Evolutionary conservation across 2,797 vertebrate species (phyloP).

Genomic region (Sebastiscus albofasciatus): DNA sequence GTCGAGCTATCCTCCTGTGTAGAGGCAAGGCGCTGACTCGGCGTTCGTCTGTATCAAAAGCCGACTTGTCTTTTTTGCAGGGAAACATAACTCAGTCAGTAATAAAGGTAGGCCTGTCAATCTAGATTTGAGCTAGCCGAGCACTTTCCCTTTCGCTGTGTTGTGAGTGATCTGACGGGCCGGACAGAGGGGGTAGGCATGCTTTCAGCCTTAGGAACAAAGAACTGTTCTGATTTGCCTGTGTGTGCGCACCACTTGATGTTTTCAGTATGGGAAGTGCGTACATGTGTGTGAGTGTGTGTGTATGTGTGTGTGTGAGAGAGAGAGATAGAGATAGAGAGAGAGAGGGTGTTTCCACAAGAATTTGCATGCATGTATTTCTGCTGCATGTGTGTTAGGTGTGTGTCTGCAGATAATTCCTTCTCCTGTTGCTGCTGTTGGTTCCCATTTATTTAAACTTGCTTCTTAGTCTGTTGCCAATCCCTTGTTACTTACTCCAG

Average conservation of each 20-base stretch:
- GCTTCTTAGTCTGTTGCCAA: slow-evolving; percentile 25
- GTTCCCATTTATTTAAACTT: slow-evolving; percentile 44
- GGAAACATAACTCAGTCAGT: slow-evolving; percentile 81
- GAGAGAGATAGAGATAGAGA: not conserved
- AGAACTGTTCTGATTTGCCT: slow-evolving; percentile 55
- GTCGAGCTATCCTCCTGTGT: slow-evolving; percentile 63
- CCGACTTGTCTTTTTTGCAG: slow-evolving; percentile 69
- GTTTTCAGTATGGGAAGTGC: slow-evolving; percentile 46
- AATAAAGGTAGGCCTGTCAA: slow-evolving; percentile 82
- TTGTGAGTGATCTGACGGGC: slow-evolving; percentile 72
- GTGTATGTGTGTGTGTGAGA: not conserved
- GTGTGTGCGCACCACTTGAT: slow-evolving; percentile 44
- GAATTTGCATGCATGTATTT: slow-evolving; percentile 55
- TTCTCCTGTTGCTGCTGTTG: slow-evolving; percentile 46
- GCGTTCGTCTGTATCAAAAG: slow-evolving; percentile 75
- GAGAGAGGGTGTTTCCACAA: slow-evolving; percentile 35
- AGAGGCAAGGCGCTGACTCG: slow-evolving; percentile 73
- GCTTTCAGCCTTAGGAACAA: slow-evolving; percentile 69
- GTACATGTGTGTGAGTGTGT: slow-evolving; percentile 19
- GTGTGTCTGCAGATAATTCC: slow-evolving; percentile 23
- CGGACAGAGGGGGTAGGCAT: slow-evolving; percentile 45
- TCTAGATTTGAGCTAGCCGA: slow-evolving; percentile 73
- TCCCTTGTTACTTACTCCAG: slow-evolving; percentile 37
- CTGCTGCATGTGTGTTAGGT: slow-evolving; percentile 22
- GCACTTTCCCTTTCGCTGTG: slow-evolving; percentile 67